Evolutionary conservation across 2,888 invertebrate genomes (phyloP), one percentile per base, ranked within the genome.

Genomic region (Argyresthia albistria): DNA sequence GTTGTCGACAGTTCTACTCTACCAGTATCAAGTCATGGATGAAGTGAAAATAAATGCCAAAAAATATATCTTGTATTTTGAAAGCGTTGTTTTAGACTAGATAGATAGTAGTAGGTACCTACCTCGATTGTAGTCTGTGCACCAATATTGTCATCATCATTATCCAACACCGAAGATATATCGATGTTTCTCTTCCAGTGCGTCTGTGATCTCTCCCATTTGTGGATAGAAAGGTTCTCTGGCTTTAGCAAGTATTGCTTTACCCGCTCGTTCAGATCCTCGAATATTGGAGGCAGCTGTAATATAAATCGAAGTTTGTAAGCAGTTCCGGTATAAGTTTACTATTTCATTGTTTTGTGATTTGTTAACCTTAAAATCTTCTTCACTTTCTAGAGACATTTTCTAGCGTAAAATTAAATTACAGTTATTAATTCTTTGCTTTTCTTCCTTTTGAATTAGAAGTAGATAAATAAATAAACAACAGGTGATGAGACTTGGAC

Each of bases 201-300:
- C 65, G 89, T 89, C 64, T 94, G 93, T 15, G 91, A 90, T 60
- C 88, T 88, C 65, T 92, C 90, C 75, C 91, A 89, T 60, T 91
- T 88, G 73, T 95, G 93, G 58, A 95, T 93, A 0, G 94, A 91
- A 46, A 95, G 78, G 56, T 89, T 88, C 63, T 94, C 94, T 1
- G 92, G 91, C 62, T 90, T 89, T 52, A 91, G 76, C 42, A 94
- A 77, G 60, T 92, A 93, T 50, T 91, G 89, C 64, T 90, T 90
- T 36, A 95, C 78, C 58, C 91, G 89, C 57, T 91, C 90, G 62
- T 88, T 84, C 36, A 93, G 84, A 59, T 91, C 89, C 51, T 92
- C 90, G 55, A 93, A 81, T 55, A 93, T 89, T 16, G 93, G 93
- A 53, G 93, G 93, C 35, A 77, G 57, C 87, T 88, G 58, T 45